These are phyloP conservation scores for Cistogaster globosa DNA, from an alignment of 2,888 invertebrate genomes.

Conservation along the genomic window DNA sequence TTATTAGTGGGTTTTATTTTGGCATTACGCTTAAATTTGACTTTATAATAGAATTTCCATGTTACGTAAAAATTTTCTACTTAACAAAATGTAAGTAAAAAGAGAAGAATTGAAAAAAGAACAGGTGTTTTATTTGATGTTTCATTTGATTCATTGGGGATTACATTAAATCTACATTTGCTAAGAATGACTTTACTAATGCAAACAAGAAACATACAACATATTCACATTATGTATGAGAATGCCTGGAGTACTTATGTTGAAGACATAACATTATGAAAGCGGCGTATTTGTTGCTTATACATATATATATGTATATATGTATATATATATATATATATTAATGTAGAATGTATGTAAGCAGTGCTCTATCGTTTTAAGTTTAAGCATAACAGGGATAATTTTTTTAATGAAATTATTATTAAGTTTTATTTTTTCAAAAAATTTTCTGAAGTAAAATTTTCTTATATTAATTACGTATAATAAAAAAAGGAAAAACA, in stretches of 20 bases:
- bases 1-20: background rate
- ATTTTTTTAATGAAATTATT: background rate
- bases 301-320: background rate
- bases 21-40: background rate
- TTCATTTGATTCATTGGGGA: conserved; percentile 45
- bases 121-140: conserved; percentile 54
- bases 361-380: background rate
- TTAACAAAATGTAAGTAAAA: background rate
- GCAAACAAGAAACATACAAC: background rate
- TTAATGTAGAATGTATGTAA: conserved; percentile 45
- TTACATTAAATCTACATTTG: conserved; percentile 47
- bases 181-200: background rate
- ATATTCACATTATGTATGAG: background rate
- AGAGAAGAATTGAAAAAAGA: conserved; percentile 1
- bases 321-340: background rate
- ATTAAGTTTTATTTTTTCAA: background rate
- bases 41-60: conserved; percentile 48
- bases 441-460: too few relatives aligned
- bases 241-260: background rate
- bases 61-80: conserved; percentile 15
- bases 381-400: background rate
- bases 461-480: too few relatives aligned
- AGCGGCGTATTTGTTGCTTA: background rate
- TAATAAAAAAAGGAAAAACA: too few relatives aligned
- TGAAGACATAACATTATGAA: too few relatives aligned